Evolutionary conservation across 2,888 invertebrate genomes (phyloP).

Genomic region (Ochlodes sylvanus): DNA sequence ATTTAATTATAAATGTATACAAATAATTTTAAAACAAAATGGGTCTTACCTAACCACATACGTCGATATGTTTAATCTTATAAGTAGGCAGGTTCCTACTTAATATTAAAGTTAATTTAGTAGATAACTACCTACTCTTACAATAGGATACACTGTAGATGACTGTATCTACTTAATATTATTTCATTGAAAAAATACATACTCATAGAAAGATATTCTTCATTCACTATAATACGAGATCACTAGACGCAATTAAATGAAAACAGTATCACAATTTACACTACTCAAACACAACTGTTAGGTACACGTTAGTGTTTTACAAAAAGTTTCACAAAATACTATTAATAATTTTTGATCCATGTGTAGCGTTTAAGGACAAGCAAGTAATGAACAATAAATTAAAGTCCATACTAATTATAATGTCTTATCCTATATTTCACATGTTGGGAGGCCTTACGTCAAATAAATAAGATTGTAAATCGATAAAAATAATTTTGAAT

Average conservation of each 20-base stretch:
- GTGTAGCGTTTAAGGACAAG: constrained; percentile 5
- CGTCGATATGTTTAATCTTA: too few species aligned
- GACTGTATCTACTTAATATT: too few species aligned
- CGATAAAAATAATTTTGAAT: constrained; percentile 20
- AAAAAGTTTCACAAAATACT: not conserved
- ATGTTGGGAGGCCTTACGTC: constrained; percentile 20
- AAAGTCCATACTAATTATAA: constrained; percentile 1
- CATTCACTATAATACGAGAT: not conserved
- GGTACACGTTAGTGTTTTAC: not conserved
- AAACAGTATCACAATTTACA: not conserved
- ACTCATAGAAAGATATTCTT: not conserved
- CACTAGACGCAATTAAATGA: too few species aligned
- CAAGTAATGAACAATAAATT: constrained; percentile 2
- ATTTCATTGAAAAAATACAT: not conserved
- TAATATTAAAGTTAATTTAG: too few species aligned
- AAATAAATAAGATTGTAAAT: constrained; percentile 38
- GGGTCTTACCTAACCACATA: too few species aligned
- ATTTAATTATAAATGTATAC: too few species aligned
- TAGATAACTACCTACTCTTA: too few species aligned
- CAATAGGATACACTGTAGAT: too few species aligned
- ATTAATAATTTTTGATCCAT: constrained; percentile 10
- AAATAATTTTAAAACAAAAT: too few species aligned
- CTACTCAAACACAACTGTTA: not conserved
- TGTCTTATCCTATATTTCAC: constrained; percentile 8
- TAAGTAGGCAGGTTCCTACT: too few species aligned